These are phyloP conservation scores for Dendrocincla fuliginosa DNA, from an alignment of 2,797 vertebrate species.

Conservation along the genomic window DNA sequence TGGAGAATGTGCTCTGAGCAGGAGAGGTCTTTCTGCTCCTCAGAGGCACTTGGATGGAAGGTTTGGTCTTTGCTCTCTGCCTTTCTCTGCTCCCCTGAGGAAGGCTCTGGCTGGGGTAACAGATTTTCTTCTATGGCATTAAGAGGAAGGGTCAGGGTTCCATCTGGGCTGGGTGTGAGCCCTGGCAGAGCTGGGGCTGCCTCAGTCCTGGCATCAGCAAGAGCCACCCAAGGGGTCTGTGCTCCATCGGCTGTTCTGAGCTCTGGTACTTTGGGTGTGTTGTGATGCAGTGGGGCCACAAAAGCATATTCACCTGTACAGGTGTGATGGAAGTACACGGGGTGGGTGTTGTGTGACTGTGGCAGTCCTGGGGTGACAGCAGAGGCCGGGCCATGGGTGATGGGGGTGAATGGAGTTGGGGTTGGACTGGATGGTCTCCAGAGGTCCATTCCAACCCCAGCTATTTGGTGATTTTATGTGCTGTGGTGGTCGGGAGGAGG, in stretches of 20 bases:
- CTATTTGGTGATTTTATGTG: neutral
- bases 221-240: neutral
- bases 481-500: neutral
- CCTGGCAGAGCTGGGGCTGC: neutral
- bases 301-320: neutral
- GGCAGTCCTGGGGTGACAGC: neutral
- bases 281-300: neutral
- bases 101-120: constrained; percentile 6
- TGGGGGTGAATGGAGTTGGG: neutral
- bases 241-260: neutral
- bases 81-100: neutral
- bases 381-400: neutral
- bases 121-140: neutral
- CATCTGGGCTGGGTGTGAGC: neutral
- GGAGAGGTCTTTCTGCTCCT: neutral
- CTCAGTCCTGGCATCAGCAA: neutral
- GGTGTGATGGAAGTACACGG: accelerated
- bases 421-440: neutral
- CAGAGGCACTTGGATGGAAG: neutral
- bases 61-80: neutral
- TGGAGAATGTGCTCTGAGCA: neutral
- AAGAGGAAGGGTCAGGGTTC: neutral
- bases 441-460: neutral
- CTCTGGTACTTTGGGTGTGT: neutral
- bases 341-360: neutral